These are phyloP conservation scores for Python bivittatus DNA, from an alignment of 2,113 vertebrate species.

Conservation along the genomic window DNA sequence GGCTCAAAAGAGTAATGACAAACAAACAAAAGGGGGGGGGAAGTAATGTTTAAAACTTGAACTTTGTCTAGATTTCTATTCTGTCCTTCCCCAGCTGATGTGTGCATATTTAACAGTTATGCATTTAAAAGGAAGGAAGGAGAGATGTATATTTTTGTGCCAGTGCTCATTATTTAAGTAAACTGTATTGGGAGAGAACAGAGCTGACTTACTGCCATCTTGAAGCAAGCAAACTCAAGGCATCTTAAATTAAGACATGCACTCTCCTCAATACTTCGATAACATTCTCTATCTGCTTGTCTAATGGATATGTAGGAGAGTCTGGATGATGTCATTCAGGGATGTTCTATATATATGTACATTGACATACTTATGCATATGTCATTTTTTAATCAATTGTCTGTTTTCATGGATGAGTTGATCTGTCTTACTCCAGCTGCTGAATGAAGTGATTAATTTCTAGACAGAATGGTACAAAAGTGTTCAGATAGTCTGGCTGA, in stretches of 20 bases:
- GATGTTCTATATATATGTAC: neutral
- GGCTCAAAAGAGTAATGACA: neutral
- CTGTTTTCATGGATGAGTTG: neutral
- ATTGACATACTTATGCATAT: neutral
- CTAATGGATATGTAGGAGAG: neutral
- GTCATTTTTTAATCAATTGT: neutral
- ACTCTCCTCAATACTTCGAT: neutral
- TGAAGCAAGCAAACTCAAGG: neutral
- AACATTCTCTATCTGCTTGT: neutral
- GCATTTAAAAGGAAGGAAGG: neutral
- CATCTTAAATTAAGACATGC: neutral
- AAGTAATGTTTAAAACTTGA: neutral
- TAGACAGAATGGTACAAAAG: neutral
- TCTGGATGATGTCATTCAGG: neutral
- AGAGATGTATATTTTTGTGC: neutral
- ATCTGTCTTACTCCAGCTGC: neutral
- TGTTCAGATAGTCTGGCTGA: neutral
- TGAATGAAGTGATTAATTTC: neutral
- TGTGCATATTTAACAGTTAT: neutral
- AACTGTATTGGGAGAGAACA: neutral
- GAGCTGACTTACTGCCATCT: neutral
- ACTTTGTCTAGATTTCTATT: neutral
- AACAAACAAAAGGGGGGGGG: rapidly evolving
- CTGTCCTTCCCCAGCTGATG: neutral
- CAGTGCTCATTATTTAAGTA: neutral